These are phyloP conservation scores for Xanthorhoe designata DNA, from an alignment of 2,888 invertebrate genomes.

Conservation along the genomic window DNA sequence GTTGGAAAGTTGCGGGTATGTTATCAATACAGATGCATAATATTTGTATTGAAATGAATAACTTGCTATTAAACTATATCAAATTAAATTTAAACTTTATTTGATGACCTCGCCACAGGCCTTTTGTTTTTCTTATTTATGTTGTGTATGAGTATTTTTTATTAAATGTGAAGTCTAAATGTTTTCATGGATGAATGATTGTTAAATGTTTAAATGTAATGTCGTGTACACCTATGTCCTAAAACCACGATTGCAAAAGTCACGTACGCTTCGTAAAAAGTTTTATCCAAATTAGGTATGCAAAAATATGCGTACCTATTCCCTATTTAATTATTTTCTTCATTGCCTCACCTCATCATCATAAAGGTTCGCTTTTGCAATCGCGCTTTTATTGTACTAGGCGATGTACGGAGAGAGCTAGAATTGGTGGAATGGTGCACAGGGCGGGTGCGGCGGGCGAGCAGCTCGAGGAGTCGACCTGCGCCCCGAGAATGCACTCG, in stretches of 20 bases:
- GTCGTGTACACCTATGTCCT: slow-evolving; percentile 48
- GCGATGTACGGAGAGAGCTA: slow-evolving; percentile 62
- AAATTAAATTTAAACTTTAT: slow-evolving; percentile 32
- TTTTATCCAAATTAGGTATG: not conserved
- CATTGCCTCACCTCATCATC: slow-evolving; percentile 3
- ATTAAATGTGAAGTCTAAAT: slow-evolving; percentile 49
- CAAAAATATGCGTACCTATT: not conserved
- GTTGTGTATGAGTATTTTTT: slow-evolving; percentile 73
- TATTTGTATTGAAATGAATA: too few relatives aligned
- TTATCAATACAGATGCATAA: too few relatives aligned
- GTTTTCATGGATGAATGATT: slow-evolving; percentile 61
- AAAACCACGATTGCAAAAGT: slow-evolving; percentile 69
- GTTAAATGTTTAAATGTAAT: slow-evolving; percentile 72
- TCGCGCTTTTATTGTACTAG: slow-evolving; percentile 64
- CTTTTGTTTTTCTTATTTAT: slow-evolving; percentile 51
- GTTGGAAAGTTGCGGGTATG: too few relatives aligned
- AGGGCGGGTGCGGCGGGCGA: slow-evolving; percentile 73
- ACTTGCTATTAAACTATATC: not conserved
- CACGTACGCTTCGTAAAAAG: slow-evolving; percentile 10
- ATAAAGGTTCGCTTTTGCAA: slow-evolving; percentile 54
- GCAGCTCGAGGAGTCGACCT: slow-evolving; percentile 65
- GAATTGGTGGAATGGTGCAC: slow-evolving; percentile 76
- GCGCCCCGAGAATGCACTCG: slow-evolving; percentile 98
- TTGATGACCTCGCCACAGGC: slow-evolving; percentile 59
- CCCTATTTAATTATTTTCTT: not conserved